Conservation (phyloP, 2,113 vertebrate species). For the Tragulus kanchil region DNA sequence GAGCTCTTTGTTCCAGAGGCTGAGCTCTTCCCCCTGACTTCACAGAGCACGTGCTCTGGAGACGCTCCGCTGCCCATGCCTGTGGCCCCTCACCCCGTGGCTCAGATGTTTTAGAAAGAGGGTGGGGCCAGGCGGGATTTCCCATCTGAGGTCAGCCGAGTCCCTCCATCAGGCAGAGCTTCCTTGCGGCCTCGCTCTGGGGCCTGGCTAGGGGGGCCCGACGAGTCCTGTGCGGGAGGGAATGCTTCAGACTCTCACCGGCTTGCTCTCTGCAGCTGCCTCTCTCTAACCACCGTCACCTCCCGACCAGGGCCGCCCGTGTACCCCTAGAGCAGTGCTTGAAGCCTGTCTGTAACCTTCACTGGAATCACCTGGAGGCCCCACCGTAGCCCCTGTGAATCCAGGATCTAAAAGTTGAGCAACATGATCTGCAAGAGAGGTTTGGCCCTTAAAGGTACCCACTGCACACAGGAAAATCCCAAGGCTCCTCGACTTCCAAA, state of each 20-base stretch:
- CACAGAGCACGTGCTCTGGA: neutral
- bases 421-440: neutral
- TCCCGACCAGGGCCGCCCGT: neutral
- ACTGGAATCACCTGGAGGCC: neutral
- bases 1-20: constrained; percentile 22
- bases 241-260: neutral
- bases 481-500: neutral
- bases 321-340: neutral
- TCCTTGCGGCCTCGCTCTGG: neutral
- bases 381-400: neutral
- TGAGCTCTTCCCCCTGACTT: neutral
- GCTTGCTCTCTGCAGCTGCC: neutral
- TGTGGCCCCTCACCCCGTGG: neutral
- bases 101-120: neutral
- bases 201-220: neutral
- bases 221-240: neutral
- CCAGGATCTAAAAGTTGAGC: neutral
- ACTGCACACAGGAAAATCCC: neutral
- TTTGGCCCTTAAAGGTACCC: neutral
- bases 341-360: neutral
- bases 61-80: neutral
- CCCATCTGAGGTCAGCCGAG: neutral
- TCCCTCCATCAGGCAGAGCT: neutral
- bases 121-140: neutral
- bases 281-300: neutral